These are phyloP conservation scores for Rhyacophila brunnea DNA, from an alignment of 1,140 invertebrate genomes.

Conservation along the genomic window DNA sequence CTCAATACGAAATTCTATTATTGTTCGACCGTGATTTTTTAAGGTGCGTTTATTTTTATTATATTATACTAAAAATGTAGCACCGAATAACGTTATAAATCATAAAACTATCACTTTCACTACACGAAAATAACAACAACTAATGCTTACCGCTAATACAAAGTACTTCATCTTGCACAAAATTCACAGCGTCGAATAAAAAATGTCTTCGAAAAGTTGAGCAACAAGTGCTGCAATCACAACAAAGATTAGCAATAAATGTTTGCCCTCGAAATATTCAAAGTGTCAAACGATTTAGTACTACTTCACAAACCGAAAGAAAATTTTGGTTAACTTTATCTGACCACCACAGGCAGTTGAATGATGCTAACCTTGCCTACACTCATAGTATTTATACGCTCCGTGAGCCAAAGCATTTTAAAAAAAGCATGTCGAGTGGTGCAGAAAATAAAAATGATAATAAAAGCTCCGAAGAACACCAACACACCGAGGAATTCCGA, in stretches of 20 bases:
- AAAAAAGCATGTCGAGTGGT: slow-evolving; percentile 17
- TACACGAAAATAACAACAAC: background rate
- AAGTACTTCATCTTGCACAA: slow-evolving; percentile 22
- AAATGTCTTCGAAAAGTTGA: background rate
- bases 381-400: slow-evolving; percentile 28
- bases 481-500: background rate
- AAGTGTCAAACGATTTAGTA: background rate
- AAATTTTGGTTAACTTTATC: slow-evolving; percentile 6
- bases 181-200: slow-evolving; percentile 1
- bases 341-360: slow-evolving; percentile 22
- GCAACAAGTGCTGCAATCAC: slow-evolving; percentile 11
- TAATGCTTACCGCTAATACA: slow-evolving; percentile 18
- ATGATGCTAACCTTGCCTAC: slow-evolving; percentile 32
- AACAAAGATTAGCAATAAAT: background rate
- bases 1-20: too few species aligned
- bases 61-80: too few species aligned
- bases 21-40: too few species aligned
- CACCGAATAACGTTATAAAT: too few species aligned
- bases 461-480: slow-evolving; percentile 7
- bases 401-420: slow-evolving; percentile 3
- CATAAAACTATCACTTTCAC: slow-evolving; percentile 18
- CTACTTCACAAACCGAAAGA: background rate
- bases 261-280: too few species aligned
- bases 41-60: too few species aligned
- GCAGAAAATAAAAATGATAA: slow-evolving; percentile 28